Conservation (phyloP, 2,888 invertebrate genomes). For the Parochlus steinenii region DNA sequence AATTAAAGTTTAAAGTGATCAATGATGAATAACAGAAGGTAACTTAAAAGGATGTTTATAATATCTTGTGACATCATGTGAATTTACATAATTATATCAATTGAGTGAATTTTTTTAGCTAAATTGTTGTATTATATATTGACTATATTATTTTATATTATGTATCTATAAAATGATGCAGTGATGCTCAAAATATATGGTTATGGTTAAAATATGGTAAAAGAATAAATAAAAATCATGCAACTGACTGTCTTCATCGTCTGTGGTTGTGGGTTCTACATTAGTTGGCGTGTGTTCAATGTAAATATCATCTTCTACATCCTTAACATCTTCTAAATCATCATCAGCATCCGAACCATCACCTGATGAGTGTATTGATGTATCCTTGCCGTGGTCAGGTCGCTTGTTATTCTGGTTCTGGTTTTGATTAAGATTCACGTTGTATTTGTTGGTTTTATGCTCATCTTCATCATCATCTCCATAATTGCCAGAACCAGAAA, state of each 20-base stretch:
- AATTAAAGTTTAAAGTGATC: no score
- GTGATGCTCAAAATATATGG: not conserved
- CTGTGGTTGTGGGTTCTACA: conserved; percentile 12
- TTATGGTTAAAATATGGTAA: not conserved
- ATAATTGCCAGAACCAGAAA: conserved; percentile 74
- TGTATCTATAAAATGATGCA: no score
- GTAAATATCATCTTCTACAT: conserved; percentile 7
- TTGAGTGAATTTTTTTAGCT: no score
- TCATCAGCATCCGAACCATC: conserved; percentile 8
- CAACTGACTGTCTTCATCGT: conserved; percentile 15
- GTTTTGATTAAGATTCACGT: no score
- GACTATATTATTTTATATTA: no score
- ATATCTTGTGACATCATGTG: no score
- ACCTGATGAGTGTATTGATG: conserved; percentile 13
- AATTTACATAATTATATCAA: no score
- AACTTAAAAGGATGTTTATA: no score
- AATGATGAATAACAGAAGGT: no score
- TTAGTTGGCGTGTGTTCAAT: conserved; percentile 10
- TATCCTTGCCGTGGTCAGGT: not conserved
- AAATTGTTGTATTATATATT: no score
- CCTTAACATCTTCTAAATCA: conserved; percentile 2
- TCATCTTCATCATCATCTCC: conserved; percentile 57
- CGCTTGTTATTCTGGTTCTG: not conserved
- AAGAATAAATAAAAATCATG: conserved; percentile 9
- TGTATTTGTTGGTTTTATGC: not conserved